Conservation (phyloP, 1,140 invertebrate genomes). For the Matsumurasca onukii region DNA sequence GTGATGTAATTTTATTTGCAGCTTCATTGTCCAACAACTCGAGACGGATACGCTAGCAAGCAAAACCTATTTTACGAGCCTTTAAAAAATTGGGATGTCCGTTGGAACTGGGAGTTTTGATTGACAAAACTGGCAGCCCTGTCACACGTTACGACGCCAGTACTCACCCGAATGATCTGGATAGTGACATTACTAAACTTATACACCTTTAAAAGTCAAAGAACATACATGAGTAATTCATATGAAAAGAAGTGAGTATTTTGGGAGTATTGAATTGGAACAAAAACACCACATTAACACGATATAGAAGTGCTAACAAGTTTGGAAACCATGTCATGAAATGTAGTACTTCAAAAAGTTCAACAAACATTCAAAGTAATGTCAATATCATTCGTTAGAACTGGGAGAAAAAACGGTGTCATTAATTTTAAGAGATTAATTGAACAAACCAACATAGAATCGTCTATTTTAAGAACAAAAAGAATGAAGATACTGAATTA, state of each 20-base stretch:
- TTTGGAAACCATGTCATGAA: no score
- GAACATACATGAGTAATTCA: not conserved
- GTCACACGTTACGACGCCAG: conserved; percentile 52
- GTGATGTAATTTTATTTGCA: conserved; percentile 34
- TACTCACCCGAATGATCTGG: conserved; percentile 41
- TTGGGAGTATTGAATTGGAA: no score
- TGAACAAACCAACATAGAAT: no score
- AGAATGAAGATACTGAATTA: no score
- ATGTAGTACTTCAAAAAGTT: no score
- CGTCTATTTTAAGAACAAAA: no score
- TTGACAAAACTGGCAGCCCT: conserved; percentile 52
- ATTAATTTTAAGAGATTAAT: no score
- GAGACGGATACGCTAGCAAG: conserved; percentile 45
- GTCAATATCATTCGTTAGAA: no score
- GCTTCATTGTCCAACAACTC: conserved; percentile 45
- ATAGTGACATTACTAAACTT: conserved; percentile 41
- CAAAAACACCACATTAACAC: not conserved
- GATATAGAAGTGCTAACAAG: not conserved
- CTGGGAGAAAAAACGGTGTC: no score
- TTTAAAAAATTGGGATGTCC: conserved; percentile 52
- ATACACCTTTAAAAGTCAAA: not conserved
- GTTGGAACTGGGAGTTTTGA: conserved; percentile 63
- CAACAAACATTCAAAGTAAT: no score
- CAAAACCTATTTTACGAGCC: conserved; percentile 50
- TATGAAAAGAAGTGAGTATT: not conserved